Evolutionary conservation across 1,140 invertebrate species (phyloP).

Genomic region (Heliconius himera): DNA sequence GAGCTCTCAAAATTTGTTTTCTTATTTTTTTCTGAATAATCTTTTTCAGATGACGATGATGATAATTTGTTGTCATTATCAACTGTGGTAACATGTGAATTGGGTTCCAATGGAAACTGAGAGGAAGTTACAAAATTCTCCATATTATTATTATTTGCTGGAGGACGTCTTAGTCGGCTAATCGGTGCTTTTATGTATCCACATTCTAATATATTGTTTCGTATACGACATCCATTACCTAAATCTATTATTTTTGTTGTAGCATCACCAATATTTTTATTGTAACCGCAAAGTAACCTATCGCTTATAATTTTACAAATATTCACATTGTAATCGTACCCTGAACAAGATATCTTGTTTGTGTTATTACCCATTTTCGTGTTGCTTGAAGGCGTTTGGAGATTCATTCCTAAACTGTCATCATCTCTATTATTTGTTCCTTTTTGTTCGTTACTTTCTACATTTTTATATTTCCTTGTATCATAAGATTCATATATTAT

Average conservation of each 20-base stretch:
- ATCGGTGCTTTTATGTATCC: constrained; percentile 55
- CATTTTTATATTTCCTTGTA: constrained; percentile 11
- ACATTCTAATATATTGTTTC: constrained; percentile 65
- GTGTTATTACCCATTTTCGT: neutral
- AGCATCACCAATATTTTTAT: constrained; percentile 58
- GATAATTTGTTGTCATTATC: neutral
- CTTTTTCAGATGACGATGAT: neutral
- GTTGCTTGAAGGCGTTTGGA: neutral
- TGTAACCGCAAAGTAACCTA: constrained; percentile 64
- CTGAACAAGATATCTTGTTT: constrained; percentile 34
- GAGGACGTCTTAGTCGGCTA: constrained; percentile 42
- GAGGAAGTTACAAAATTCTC: neutral
- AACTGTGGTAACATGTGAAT: neutral
- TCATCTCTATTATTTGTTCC: neutral
- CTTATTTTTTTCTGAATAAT: neutral
- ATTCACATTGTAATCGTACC: constrained; percentile 58
- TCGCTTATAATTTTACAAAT: constrained; percentile 54
- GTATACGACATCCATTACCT: constrained; percentile 55
- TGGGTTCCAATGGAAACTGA: neutral
- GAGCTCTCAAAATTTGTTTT: neutral
- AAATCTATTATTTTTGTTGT: constrained; percentile 41
- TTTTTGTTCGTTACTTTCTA: neutral
- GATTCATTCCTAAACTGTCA: neutral
- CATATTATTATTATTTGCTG: constrained; percentile 24
- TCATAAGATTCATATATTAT: constrained; percentile 40